Evolutionary conservation across 2,888 invertebrate species (phyloP).

Genomic region (Prosapia bicincta): DNA sequence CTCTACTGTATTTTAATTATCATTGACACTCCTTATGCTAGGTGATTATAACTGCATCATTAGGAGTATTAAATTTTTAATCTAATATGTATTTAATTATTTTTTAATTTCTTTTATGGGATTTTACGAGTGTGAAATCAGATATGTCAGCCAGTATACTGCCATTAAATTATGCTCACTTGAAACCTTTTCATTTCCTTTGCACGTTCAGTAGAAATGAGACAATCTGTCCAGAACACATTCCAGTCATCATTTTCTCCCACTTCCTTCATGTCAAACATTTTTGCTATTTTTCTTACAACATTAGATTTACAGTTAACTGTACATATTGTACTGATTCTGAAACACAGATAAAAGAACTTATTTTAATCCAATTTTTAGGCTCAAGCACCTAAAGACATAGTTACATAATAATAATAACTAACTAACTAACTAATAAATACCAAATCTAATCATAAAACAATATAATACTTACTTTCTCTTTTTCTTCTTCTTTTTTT

Average conservation of each 20-base stretch:
- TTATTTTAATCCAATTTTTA: neutral
- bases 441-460: neutral
- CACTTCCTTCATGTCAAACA: constrained; percentile 73
- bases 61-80: no score
- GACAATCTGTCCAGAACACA: constrained; percentile 86
- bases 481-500: neutral
- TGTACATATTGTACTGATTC: constrained; percentile 55
- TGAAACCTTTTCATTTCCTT: constrained; percentile 88
- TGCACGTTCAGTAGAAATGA: constrained; percentile 79
- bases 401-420: neutral
- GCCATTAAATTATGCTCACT: constrained; percentile 41
- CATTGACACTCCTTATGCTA: no score
- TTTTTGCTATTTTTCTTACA: constrained; percentile 64
- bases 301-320: constrained; percentile 71
- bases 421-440: no score
- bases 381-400: neutral
- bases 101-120: no score
- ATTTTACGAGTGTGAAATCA: no score
- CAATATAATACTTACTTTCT: neutral
- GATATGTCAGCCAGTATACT: no score
- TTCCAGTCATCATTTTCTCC: constrained; percentile 82
- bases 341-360: constrained; percentile 29
- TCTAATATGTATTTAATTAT: no score
- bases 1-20: no score
- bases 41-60: no score